phyloP scores from a whole-genome alignment of 2,888 invertebrate genomes.

The Noctua pronuba region DNA sequence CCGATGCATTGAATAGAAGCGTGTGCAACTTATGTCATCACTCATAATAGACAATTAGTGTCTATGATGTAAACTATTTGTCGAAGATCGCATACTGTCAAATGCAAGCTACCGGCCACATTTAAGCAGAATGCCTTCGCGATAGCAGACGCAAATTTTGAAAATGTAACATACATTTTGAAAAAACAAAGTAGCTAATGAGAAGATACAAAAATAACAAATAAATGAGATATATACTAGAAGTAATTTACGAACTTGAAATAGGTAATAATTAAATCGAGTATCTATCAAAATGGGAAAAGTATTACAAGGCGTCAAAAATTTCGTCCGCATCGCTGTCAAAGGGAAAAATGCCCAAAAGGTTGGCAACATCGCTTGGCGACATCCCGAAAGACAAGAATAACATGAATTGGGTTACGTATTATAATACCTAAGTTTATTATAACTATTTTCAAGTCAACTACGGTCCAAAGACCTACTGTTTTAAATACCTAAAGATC shows the following conservation, averaged over 20 bases:
- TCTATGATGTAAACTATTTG: neutral
- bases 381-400: neutral
- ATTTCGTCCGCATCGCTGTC: neutral
- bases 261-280: neutral
- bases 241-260: neutral
- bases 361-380: neutral
- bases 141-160: neutral
- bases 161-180: neutral
- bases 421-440: too few relatives aligned
- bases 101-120: neutral
- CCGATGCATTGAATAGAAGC: constrained; percentile 7
- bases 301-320: neutral
- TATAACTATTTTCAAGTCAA: too few relatives aligned
- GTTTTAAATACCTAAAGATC: too few relatives aligned
- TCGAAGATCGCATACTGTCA: neutral
- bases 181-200: neutral
- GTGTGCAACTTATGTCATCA: constrained; percentile 4
- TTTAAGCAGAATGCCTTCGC: neutral
- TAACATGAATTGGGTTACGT: neutral
- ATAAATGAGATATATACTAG: neutral
- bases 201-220: neutral
- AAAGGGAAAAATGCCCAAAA: neutral
- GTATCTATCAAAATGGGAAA: neutral
- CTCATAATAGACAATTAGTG: neutral
- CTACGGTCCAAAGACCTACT: too few relatives aligned